A percentile compares a stretch with the other conserved stretches of the same genome.
Evolutionary conservation across 2,797 vertebrate species (phyloP).

Genomic region (Phaenicophaeus curvirostris): DNA sequence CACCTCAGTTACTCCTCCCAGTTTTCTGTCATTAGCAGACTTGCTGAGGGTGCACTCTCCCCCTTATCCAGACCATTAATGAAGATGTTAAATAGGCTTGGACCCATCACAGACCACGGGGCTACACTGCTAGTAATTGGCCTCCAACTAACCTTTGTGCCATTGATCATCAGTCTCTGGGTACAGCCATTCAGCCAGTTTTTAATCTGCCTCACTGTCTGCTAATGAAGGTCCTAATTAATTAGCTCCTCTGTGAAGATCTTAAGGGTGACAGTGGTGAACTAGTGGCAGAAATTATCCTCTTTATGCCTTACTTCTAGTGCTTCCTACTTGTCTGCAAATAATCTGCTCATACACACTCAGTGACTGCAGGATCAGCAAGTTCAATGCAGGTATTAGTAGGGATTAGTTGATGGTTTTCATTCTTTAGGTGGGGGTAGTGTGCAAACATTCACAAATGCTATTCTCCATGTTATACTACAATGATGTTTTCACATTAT

Average conservation of each 20-base stretch:
- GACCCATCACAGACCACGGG: neutral
- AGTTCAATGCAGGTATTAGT: neutral
- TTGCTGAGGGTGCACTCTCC: neutral
- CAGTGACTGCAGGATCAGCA: neutral
- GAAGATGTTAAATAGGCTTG: neutral
- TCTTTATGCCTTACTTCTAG: neutral
- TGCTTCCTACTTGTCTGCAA: neutral
- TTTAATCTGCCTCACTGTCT: neutral
- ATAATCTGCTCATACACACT: neutral
- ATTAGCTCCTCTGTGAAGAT: neutral
- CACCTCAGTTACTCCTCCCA: neutral
- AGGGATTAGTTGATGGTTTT: conserved; percentile 1
- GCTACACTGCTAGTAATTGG: neutral
- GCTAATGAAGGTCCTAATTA: neutral
- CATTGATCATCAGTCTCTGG: neutral
- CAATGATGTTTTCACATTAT: neutral
- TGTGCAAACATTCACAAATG: neutral
- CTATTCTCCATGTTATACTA: neutral
- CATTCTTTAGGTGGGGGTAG: neutral
- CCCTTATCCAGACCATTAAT: neutral
- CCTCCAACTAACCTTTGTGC: neutral
- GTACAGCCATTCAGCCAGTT: neutral
- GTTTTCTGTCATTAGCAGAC: neutral
- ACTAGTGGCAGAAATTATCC: neutral
- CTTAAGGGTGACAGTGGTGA: neutral